Base-by-base conservation (phyloP, 2,888 invertebrate species). In the Hydrotaea diabolus region DNA sequence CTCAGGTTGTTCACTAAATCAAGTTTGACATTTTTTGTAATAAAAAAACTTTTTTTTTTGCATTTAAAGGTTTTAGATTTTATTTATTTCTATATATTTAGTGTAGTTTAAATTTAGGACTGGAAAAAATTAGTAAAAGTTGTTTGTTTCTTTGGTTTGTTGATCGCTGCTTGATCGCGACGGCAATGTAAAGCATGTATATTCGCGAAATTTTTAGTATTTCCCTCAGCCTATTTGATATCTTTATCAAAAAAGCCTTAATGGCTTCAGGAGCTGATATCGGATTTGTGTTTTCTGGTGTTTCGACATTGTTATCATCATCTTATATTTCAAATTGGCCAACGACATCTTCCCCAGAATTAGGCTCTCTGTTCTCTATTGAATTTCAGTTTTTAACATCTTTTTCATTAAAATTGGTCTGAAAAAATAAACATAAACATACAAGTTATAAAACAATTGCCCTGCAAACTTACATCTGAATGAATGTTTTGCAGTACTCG, bases 331-430 rank as follows among this genome's bases (percentile, higher is more conserved):
- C 71, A 71, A 71, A 23, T 46, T 1, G 43, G 36, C 39, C 46
- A 15, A 8, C 71, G 39, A 21, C 71, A 43, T 46, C 46, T 43
- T 71, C 46, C 11, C 23, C 46, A 31, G 7, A 31, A 31, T 31
- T 31, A n/a, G 31, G 31, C 31, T 31, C 31, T 7, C 31, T 31
- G 31, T 31, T 31, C 31, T 31, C 31, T n/a, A n/a, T n/a, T n/a
- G n/a, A n/a, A n/a, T n/a, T n/a, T n/a, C 31, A 49, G 71, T 71
- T 71, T 71, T 71, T 49, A 71, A 53, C 49, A 71, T 53, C 49
- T 4, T 71, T 49, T 53, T 71, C 49, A n/a, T 23, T 53, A 46
- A 5, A 46, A 46, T 46, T 46, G 11, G 46, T 46, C 46, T 46
- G 11, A 15, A 15, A 2, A 11, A 46, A 46, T n/a, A 46, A 46